Evolutionary conservation across 2,888 invertebrate genomes (phyloP), one percentile per base, ranked within the genome.

Genomic region (Sphinx pinastri): DNA sequence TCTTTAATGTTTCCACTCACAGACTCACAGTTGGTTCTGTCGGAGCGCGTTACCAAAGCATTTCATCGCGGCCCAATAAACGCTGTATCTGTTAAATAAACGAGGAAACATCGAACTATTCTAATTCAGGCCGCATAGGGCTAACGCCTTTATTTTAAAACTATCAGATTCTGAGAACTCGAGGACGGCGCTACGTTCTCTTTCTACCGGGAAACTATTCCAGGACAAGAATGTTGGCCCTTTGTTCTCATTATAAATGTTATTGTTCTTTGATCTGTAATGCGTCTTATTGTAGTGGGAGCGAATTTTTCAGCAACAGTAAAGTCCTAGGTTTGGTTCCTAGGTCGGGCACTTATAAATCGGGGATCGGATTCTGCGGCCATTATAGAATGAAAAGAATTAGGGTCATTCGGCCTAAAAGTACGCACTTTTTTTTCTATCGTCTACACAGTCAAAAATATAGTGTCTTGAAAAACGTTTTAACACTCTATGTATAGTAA

Each of bases 111-210:
- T 75, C 77, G 78, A 70, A 79, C 80, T 84, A 83, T 85, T 83
- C 79, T 75, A 76, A 74, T 75, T 74, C 57, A 79, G 69, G 71
- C 75, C 70, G 67, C 67, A 54, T 74, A 77, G 79, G 85, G 82
- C 82, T 85, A 88, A 87, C 82, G 87, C 84, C 85, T 85, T 83
- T 85, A 74, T 81, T 82, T 80, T 77, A 71, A 72, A 79, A 78
- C 76, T 77, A 75, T 74, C 71, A 74, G 72, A 72, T 80, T 81
- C 79, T 71, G 69, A 71, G 76, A 78, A 79, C 49, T 6, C 63
- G 63, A 49, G 49, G 49, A 47, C 63, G 63, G 73, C 12, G 63
- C 31, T 14, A 58, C 13, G 58, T 14, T 58, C 58, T 38, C 38
- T 58, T 58, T 58, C 31, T 58, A 58, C 58, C 13, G 45, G 45